Base-by-base conservation (phyloP, 2,797 vertebrate species). In the Chrysocyon brachyurus region DNA sequence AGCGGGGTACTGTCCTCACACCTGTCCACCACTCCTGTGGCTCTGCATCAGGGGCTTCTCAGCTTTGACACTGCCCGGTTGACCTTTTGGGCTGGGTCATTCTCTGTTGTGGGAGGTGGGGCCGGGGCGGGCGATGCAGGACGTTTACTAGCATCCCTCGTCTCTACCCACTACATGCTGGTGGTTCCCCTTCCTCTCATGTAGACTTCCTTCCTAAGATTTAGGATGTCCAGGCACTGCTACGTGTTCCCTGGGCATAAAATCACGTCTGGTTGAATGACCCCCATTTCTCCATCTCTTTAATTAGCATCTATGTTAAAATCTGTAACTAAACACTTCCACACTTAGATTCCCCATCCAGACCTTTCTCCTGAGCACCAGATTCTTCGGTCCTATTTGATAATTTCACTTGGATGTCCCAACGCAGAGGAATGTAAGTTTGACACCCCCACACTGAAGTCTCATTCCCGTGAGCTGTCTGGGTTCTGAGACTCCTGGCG, bases 41-140 rank as follows among this genome's bases (percentile, higher is more conserved):
- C 5, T 26, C 33, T 70, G 31, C 31, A 4, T 12, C 5, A 4
- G 19, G 5, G n/a, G 70, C 6, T 64, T 54, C 24, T 40, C 17
- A 17, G 0, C 46, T 24, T 40, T 2, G 1, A 9, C 5, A 7
- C 6, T 16, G 8, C 5, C 5, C 4, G 75, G 28, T 0, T 31
- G 14, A 72, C 12, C 19, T 66, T 26, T 5, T 2, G 54, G 89
- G 21, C 46, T 24, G 33, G 33, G 36, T 12, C 7, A 19, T n/a
- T 66, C 12, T 52, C 14, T 28, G 59, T 46, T 7, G 3, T 2
- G 21, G 72, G 11, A 6, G 5, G 6, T 12, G 40, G 49, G 33
- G 79, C 9, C 3, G 22, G 10, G 33, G 15, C 85, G 11, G 24
- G 6, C 11, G 11, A 1, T 6, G 3, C 2, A 19, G 11, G n/a